phyloP scores from a whole-genome alignment of 2,113 vertebrate genomes.

The Pyrgilauda ruficollis region DNA sequence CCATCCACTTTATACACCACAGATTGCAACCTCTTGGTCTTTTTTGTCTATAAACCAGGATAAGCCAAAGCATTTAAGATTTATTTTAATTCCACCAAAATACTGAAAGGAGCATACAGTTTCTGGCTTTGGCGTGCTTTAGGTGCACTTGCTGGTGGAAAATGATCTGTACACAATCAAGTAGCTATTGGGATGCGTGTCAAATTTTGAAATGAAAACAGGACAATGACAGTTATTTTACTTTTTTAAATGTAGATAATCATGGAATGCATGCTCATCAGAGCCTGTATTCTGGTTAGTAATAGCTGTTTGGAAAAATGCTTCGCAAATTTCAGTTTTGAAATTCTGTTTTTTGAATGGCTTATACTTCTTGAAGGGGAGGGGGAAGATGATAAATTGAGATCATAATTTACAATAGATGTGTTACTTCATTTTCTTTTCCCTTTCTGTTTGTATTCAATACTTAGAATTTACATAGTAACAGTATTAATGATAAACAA shows the following conservation, averaged over 20 bases:
- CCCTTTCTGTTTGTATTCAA: background rate
- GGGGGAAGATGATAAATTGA: background rate
- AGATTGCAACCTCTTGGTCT: fast-evolving
- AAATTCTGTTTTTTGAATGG: background rate
- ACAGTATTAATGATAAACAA: background rate
- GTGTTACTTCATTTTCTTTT: background rate
- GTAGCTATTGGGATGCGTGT: background rate
- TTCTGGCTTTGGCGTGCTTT: background rate
- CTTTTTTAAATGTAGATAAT: background rate
- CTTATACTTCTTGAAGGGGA: background rate
- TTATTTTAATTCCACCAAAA: background rate
- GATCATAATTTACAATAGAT: background rate
- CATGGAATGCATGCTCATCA: background rate
- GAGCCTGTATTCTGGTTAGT: background rate
- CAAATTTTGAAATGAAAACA: background rate
- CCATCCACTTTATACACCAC: background rate
- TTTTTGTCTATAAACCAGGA: background rate
- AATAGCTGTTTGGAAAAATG: background rate
- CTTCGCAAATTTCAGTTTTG: background rate
- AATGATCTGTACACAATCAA: background rate
- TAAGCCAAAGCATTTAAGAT: background rate
- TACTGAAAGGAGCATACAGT: fast-evolving
- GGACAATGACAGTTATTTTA: background rate
- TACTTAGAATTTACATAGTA: background rate
- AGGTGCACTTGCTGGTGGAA: fast-evolving